Evolutionary conservation across 2,888 invertebrate species (phyloP).

Genomic region (Trachelus stipa): DNA sequence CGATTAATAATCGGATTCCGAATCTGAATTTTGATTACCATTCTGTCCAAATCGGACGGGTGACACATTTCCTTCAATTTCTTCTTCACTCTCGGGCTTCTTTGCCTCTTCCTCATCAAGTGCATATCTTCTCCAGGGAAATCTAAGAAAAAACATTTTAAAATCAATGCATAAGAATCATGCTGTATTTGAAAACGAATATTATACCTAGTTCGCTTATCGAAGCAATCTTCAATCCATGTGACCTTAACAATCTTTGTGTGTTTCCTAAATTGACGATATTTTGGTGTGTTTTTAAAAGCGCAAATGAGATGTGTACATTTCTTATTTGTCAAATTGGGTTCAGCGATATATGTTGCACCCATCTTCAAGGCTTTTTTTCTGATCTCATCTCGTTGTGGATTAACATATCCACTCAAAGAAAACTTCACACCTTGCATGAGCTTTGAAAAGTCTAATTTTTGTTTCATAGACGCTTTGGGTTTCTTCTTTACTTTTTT

Average conservation of each 20-base stretch:
- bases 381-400: conserved; percentile 59
- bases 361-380: conserved; percentile 61
- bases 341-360: conserved; percentile 57
- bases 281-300: conserved; percentile 63
- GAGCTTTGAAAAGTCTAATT: conserved; percentile 49
- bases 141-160: conserved; percentile 37
- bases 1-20: conserved; percentile 38
- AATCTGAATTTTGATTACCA: conserved; percentile 9
- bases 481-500: conserved; percentile 17
- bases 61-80: conserved; percentile 44
- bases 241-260: conserved; percentile 55
- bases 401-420: conserved; percentile 62
- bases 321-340: conserved; percentile 52
- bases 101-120: conserved; percentile 46
- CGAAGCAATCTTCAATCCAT: conserved; percentile 59
- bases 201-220: conserved; percentile 53
- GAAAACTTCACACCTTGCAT: conserved; percentile 54
- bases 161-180: background rate
- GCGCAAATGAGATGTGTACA: conserved; percentile 62
- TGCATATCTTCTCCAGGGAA: conserved; percentile 62
- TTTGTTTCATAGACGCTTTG: conserved; percentile 26
- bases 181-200: background rate
- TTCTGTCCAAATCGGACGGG: conserved; percentile 22
- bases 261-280: conserved; percentile 50
- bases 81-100: conserved; percentile 60